These are phyloP conservation scores for Leguminivora glycinivorella DNA, from an alignment of 1,140 invertebrate genomes.

Conservation along the genomic window DNA sequence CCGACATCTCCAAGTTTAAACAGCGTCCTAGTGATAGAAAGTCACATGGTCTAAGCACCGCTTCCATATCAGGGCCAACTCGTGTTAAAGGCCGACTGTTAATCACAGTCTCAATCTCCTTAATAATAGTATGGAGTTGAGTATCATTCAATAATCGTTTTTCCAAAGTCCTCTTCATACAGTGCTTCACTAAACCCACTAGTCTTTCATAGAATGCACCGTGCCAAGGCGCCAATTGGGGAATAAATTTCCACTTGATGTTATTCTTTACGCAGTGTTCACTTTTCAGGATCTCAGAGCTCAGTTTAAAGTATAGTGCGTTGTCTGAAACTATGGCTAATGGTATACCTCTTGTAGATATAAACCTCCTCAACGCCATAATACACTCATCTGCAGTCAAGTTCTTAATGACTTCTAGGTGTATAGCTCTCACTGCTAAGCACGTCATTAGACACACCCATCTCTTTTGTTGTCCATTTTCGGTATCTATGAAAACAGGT, in stretches of 20 bases:
- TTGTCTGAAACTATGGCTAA: conserved; percentile 29
- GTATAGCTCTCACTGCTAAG: no score
- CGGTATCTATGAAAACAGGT: background rate
- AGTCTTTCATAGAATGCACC: conserved; percentile 28
- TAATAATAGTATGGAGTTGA: background rate
- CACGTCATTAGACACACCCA: no score
- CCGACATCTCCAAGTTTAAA: background rate
- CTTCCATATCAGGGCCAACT: conserved; percentile 12
- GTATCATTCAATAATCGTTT: conserved; percentile 15
- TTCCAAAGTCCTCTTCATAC: conserved; percentile 26
- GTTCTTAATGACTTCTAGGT: conserved; percentile 34
- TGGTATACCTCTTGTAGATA: conserved; percentile 45
- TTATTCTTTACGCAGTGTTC: conserved; percentile 20
- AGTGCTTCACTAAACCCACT: conserved; percentile 15
- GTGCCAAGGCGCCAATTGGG: conserved; percentile 26
- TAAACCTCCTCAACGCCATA: conserved; percentile 45
- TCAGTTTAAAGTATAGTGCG: conserved; percentile 24
- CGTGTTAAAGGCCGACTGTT: conserved; percentile 24
- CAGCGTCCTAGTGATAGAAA: conserved; percentile 6
- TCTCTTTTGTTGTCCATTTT: no score
- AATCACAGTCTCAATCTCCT: conserved; percentile 23
- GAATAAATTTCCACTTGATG: conserved; percentile 29
- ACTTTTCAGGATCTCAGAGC: background rate
- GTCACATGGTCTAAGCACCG: conserved; percentile 12
- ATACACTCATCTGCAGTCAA: conserved; percentile 47